Conservation (phyloP, 2,888 invertebrate species). For the Tachina fera region DNA sequence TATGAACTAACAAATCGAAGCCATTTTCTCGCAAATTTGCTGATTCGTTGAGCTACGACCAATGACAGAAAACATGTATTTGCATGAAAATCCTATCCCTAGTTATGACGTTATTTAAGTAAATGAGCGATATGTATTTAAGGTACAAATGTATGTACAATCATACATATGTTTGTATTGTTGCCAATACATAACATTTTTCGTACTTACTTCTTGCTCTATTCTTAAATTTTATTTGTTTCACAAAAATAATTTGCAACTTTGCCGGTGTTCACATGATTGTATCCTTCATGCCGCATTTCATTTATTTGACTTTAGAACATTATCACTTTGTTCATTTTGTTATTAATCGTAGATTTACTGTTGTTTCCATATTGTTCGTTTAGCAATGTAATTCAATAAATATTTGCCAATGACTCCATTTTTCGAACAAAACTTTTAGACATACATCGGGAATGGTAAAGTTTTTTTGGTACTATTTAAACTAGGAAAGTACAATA, state of each 20-base stretch:
- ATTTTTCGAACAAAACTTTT: conserved; percentile 57
- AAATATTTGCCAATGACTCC: conserved; percentile 38
- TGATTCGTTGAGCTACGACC: no score
- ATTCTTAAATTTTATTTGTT: conserved; percentile 1
- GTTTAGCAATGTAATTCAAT: conserved; percentile 22
- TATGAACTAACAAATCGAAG: no score
- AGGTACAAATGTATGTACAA: background rate
- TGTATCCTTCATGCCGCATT: conserved; percentile 45
- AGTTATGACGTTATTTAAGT: no score
- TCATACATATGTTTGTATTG: background rate
- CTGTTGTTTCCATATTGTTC: conserved; percentile 6
- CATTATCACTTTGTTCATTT: conserved; percentile 57
- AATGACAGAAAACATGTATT: no score
- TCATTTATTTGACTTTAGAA: conserved; percentile 49
- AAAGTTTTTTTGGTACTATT: no score
- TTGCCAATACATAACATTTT: background rate
- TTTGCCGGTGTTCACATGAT: conserved; percentile 62
- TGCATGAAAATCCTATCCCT: no score
- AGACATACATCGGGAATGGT: no score
- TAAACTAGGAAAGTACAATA: no score
- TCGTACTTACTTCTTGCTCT: conserved; percentile 8
- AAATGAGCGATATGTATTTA: conserved; percentile 1
- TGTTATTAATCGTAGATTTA: conserved; percentile 64
- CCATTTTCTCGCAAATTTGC: no score
- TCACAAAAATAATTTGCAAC: conserved; percentile 55